phyloP scores from a whole-genome alignment of 2,797 vertebrate species.

The Melanotaenia boesemani region DNA sequence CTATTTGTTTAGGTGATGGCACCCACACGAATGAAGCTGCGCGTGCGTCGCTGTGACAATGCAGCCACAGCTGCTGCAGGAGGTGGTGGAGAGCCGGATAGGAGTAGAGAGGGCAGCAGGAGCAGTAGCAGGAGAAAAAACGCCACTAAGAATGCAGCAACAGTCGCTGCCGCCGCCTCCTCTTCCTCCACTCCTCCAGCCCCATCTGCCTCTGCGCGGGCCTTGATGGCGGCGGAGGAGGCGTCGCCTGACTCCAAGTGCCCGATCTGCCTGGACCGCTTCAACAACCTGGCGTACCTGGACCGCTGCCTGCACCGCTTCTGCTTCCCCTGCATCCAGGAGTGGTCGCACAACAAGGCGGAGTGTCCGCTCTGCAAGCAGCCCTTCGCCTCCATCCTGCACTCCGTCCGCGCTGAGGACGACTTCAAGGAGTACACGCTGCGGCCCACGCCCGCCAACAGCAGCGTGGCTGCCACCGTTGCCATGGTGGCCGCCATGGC shows the following conservation, averaged over 20 bases:
- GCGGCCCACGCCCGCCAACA: slow-evolving; percentile 78
- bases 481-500: slow-evolving; percentile 71
- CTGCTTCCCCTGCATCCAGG: slow-evolving; percentile 92
- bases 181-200: slow-evolving; percentile 6
- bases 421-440: slow-evolving; percentile 91
- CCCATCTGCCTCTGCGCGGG: slow-evolving; percentile 47
- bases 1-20: slow-evolving; percentile 81
- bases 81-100: slow-evolving; percentile 19
- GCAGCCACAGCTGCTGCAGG: slow-evolving; percentile 36
- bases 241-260: slow-evolving; percentile 93
- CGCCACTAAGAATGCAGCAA: fast-evolving
- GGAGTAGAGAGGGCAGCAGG: slow-evolving; percentile 3
- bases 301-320: slow-evolving; percentile 93
- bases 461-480: slow-evolving; percentile 64
- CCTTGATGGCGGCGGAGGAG: slow-evolving; percentile 81
- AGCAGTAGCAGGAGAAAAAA: slow-evolving; percentile 51
- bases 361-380: slow-evolving; percentile 95
- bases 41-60: slow-evolving; percentile 77
- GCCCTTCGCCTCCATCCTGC: slow-evolving; percentile 91
- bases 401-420: slow-evolving; percentile 89
- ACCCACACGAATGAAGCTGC: slow-evolving; percentile 84
- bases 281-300: slow-evolving; percentile 91
- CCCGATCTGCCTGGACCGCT: slow-evolving; percentile 93
- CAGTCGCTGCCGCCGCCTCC: neutral
- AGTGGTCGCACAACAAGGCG: slow-evolving; percentile 94